phyloP scores from a whole-genome alignment of 2,797 vertebrate genomes.

The Danionella dracula region DNA sequence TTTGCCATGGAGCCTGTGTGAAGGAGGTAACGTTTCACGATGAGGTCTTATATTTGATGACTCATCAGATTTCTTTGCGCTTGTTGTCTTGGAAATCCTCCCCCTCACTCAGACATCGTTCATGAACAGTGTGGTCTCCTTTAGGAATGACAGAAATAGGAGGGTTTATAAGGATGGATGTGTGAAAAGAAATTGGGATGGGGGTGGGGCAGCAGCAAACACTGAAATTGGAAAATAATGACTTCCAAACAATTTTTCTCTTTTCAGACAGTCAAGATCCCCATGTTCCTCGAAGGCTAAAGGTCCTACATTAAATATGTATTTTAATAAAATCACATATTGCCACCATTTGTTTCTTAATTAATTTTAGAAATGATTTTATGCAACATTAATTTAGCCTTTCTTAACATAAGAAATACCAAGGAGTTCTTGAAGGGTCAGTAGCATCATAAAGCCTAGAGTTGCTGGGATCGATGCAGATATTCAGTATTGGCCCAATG shows the following conservation, averaged over 20 bases:
- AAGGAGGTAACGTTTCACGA: not conserved
- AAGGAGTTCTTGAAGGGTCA: not conserved
- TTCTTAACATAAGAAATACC: not conserved
- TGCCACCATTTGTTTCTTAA: no score
- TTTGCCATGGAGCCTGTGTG: not conserved
- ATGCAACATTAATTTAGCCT: no score
- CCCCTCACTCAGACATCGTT: not conserved
- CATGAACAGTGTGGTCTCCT: not conserved
- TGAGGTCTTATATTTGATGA: conserved; percentile 21
- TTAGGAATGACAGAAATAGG: not conserved
- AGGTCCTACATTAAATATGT: no score
- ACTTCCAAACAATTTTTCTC: not conserved
- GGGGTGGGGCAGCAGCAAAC: not conserved
- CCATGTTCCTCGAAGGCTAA: no score
- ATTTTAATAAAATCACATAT: no score
- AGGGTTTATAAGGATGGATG: conserved; percentile 3
- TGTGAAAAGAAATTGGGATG: not conserved
- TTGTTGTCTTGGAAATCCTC: not conserved
- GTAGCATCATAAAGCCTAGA: not conserved
- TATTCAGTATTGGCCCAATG: conserved; percentile 17
- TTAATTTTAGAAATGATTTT: no score
- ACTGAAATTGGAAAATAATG: not conserved
- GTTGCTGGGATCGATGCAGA: conserved; percentile 1
- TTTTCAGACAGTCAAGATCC: not conserved
- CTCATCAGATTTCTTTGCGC: conserved; percentile 18